Evolutionary conservation across 1,140 invertebrate species (phyloP).

Genomic region (Branchinecta lindahli): DNA sequence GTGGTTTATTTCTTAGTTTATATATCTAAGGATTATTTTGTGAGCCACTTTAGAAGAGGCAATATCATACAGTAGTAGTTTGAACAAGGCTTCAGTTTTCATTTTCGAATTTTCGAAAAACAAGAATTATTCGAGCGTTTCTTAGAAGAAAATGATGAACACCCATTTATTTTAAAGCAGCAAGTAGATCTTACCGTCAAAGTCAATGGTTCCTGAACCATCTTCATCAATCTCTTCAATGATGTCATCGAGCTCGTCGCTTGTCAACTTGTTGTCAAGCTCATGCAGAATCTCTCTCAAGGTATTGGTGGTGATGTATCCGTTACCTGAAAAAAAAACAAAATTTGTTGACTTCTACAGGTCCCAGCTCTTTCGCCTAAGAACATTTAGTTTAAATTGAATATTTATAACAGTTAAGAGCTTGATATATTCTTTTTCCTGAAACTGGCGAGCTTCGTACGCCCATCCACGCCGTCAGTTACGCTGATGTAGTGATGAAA

Average conservation of each 20-base stretch:
- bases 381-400: too few species aligned
- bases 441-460: too few species aligned
- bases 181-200: constrained; percentile 43
- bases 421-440: too few species aligned
- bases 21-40: too few species aligned
- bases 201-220: constrained; percentile 69
- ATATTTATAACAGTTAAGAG: too few species aligned
- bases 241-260: constrained; percentile 82
- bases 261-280: constrained; percentile 78
- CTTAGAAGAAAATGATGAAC: too few species aligned
- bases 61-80: not conserved
- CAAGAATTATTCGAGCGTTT: not conserved
- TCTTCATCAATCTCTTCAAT: constrained; percentile 93
- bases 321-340: constrained; percentile 49
- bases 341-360: not conserved
- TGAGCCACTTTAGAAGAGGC: too few species aligned
- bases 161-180: too few species aligned
- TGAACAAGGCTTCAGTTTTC: not conserved
- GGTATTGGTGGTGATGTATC: constrained; percentile 85
- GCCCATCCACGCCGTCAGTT: too few species aligned
- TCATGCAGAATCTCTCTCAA: constrained; percentile 78
- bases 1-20: too few species aligned
- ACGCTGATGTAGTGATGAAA: too few species aligned
- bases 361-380: too few species aligned
- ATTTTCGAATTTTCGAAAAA: not conserved